These are phyloP conservation scores for Mionectes olivaceus DNA, from an alignment of 2,797 vertebrate species.

Conservation along the genomic window DNA sequence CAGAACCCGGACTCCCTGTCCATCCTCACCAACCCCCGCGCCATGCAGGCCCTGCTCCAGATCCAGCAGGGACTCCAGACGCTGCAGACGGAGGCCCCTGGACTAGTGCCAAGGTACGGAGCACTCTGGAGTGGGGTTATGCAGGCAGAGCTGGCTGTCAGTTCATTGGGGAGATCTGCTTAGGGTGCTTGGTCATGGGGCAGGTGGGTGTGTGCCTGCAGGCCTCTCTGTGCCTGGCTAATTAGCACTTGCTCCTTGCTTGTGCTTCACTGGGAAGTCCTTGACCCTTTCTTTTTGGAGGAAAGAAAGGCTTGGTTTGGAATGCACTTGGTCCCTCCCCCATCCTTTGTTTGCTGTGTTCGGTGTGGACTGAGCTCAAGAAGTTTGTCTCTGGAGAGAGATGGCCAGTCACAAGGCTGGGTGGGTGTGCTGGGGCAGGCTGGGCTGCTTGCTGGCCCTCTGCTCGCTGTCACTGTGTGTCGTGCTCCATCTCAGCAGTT, in stretches of 20 bases:
- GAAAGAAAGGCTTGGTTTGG: background rate
- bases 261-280: background rate
- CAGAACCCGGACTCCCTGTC: constrained; percentile 97
- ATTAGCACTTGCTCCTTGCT: background rate
- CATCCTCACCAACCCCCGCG: constrained; percentile 95
- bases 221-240: background rate
- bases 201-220: background rate
- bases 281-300: background rate
- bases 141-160: background rate
- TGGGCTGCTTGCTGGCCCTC: background rate
- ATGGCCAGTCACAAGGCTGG: background rate
- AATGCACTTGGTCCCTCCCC: background rate
- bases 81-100: constrained; percentile 95
- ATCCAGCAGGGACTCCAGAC: constrained; percentile 98
- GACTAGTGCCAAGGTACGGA: constrained; percentile 92
- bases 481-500: background rate
- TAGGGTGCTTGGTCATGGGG: accelerated
- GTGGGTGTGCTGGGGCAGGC: background rate
- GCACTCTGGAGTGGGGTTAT: accelerated
- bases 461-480: accelerated
- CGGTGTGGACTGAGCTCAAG: background rate
- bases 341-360: background rate
- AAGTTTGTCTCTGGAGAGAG: background rate
- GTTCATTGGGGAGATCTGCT: background rate
- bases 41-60: constrained; percentile 98